A percentile compares a stretch with the other conserved stretches of the same genome.
Conservation (phyloP, 2,113 vertebrate species). For the Tenebrosternarchus preto region DNA sequence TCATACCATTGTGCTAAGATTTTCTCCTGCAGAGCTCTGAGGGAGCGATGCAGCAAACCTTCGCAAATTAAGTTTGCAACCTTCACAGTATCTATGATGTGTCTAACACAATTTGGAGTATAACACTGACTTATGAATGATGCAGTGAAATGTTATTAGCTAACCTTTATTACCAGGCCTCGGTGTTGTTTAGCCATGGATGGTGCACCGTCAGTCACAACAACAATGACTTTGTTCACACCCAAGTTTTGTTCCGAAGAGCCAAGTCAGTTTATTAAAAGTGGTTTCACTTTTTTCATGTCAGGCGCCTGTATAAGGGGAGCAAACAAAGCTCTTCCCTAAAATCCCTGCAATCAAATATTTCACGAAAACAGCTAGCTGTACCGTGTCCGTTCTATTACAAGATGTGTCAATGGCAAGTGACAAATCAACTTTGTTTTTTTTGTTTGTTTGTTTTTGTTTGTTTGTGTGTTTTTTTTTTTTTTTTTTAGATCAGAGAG, state of each 20-base stretch:
- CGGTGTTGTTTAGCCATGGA: neutral
- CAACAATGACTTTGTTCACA: neutral
- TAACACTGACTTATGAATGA: neutral
- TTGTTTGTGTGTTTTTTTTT: too few species aligned
- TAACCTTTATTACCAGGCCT: too few species aligned
- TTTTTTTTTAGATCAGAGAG: neutral
- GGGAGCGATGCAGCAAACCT: neutral
- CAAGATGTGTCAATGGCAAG: constrained; percentile 7
- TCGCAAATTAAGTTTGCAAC: neutral
- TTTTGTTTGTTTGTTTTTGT: too few species aligned
- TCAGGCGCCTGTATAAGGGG: neutral
- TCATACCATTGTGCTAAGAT: too few species aligned
- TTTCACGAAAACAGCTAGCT: neutral
- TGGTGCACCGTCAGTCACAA: neutral
- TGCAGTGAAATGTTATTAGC: neutral
- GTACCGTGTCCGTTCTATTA: neutral
- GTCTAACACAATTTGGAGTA: neutral
- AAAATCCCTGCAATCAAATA: neutral
- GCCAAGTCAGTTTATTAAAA: constrained; percentile 13
- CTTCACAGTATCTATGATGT: neutral
- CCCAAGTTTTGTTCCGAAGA: neutral
- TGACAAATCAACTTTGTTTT: too few species aligned
- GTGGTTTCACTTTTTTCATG: neutral
- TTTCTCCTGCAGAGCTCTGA: neutral
- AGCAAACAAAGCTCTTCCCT: constrained; percentile 29